A percentile compares a stretch with the other conserved stretches of the same genome.
phyloP scores from a whole-genome alignment of 2,888 invertebrate genomes.

The Drosophila mimica region DNA sequence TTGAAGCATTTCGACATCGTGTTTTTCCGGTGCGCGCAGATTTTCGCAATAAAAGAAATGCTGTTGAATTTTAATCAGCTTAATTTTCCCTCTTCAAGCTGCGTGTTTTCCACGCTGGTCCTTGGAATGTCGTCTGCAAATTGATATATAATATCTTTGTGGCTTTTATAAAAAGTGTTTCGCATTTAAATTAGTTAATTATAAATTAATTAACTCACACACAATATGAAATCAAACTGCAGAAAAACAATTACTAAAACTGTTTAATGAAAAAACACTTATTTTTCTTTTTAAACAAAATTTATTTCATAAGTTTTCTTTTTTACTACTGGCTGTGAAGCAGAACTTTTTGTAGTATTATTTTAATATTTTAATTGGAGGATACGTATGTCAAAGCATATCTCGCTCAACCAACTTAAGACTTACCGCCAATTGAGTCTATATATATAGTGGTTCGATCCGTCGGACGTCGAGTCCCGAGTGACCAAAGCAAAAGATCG shows the following conservation, averaged over 20 bases:
- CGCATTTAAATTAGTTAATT: background rate
- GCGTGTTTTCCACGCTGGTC: too few relatives aligned
- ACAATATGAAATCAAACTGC: too few relatives aligned
- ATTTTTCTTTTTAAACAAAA: background rate
- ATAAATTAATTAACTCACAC: too few relatives aligned
- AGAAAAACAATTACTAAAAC: background rate
- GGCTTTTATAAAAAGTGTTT: background rate
- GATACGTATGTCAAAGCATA: background rate
- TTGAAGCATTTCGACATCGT: background rate
- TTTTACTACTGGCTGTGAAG: background rate
- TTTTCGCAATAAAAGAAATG: background rate
- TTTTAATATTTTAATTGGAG: background rate
- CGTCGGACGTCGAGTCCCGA: background rate
- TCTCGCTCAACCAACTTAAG: background rate
- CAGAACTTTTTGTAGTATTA: background rate
- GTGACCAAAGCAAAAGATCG: background rate
- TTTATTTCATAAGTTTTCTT: background rate
- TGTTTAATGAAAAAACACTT: too few relatives aligned
- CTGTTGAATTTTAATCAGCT: slow-evolving; percentile 1
- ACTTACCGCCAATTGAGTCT: too few relatives aligned
- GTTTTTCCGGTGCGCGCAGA: background rate
- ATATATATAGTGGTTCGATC: background rate
- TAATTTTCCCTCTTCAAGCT: background rate
- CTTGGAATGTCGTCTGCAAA: background rate
- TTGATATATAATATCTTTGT: background rate